Base-by-base conservation (phyloP, 2,797 vertebrate species). In the Lateolabrax maculatus region DNA sequence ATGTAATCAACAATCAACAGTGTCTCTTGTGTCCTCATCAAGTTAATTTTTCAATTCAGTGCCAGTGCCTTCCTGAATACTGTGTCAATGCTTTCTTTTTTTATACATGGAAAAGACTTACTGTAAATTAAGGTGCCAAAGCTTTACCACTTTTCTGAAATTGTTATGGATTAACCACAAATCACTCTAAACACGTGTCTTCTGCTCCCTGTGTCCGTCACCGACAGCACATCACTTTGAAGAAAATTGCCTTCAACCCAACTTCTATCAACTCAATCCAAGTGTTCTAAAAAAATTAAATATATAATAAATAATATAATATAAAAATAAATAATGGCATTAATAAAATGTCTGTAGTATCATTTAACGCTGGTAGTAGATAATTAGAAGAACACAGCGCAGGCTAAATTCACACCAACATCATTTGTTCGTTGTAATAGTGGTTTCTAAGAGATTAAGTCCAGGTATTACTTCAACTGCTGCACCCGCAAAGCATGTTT, bases 161-260 rank as follows among this genome's bases (percentile, higher is more conserved):
- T 58, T 48, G 15, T 41, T 48, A 29, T 58, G 9, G 2, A 51
- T 31, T 36, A n/a, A 70, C 29, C 6, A 58, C 13, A 41, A 48
- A 74, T 48, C 1, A 62, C 25, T 60, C 49, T 0, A n/a, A 64
- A 16, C 55, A 25, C 34, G 48, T 36, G 6, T 55, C 58, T 18
- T 19, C 15, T 18, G 25, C 53, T 49, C 36, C 29, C 23, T 44
- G 19, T 41, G 21, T 71, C 25, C 15, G 2, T 68, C 71, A 69
- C n/a, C 18, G n/a, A 27, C 60, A 73, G 56, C 9, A 29, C 4
- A 2, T 43, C 46, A 10, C 39, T 53, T 57, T 80, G 27, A 60
- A 41, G 52, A 21, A 78, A 81, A 89, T 76, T 23, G 51, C 27
- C 87, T 77, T 67, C 79, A 86, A 56, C 46, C 72, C 76, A 75